Evolutionary conservation across 2,113 vertebrate species (phyloP).

Genomic region (Pyxicephalus adspersus): DNA sequence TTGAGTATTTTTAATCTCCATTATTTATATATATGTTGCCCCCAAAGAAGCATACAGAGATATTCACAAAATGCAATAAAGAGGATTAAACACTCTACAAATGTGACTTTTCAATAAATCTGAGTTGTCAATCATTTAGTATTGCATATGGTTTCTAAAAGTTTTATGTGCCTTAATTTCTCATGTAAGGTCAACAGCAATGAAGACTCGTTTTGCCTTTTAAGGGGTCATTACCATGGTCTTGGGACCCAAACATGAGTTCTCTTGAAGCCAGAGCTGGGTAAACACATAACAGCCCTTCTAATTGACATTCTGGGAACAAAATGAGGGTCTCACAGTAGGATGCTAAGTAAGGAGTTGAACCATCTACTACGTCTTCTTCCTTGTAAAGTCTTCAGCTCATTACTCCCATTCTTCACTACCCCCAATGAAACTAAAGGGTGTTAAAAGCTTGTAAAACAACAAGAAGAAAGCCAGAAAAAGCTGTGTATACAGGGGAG

Average conservation of each 20-base stretch:
- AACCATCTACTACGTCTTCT: conserved; percentile 55
- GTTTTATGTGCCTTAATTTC: conserved; percentile 41
- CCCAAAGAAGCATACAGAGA: no score
- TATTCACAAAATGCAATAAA: no score
- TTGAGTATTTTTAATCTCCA: no score
- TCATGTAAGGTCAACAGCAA: conserved; percentile 7
- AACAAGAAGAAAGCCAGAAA: conserved; percentile 40
- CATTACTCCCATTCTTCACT: conserved; percentile 56
- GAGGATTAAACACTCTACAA: not conserved
- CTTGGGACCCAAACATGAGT: conserved; percentile 27
- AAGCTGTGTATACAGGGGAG: conserved; percentile 26
- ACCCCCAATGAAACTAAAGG: conserved; percentile 62
- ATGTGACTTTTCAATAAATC: conserved; percentile 5
- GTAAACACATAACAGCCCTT: conserved; percentile 64
- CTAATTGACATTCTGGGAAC: conserved; percentile 65
- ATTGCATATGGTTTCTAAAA: conserved; percentile 6
- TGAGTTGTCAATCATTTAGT: not conserved
- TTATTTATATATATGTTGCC: no score
- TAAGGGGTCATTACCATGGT: conserved; percentile 38
- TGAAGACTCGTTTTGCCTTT: conserved; percentile 26
- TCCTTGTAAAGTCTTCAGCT: conserved; percentile 63
- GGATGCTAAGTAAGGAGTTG: conserved; percentile 52
- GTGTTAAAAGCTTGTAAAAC: conserved; percentile 61
- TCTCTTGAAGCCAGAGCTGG: conserved; percentile 3
- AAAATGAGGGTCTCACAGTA: conserved; percentile 59